Evolutionary conservation across 1,140 invertebrate species (phyloP), one percentile per base, ranked within the genome.

Genomic region (Halyomorpha halys): DNA sequence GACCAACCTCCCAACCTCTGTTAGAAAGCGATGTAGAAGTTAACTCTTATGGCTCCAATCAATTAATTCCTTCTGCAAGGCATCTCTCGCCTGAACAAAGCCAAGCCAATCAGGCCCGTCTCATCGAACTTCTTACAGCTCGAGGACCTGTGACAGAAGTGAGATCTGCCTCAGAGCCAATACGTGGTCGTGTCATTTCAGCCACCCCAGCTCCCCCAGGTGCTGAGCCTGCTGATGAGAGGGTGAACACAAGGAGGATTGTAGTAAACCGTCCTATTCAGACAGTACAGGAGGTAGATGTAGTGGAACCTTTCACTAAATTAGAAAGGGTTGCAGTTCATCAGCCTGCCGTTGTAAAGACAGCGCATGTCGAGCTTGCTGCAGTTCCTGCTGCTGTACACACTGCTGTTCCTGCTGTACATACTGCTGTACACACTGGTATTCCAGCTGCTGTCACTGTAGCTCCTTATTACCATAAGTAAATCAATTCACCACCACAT

Each of bases 261-360:
- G 82, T 84, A 14, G 77, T 84, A 8, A 81, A 78, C 64, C 74
- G 81, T 64, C 82, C 82, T 2, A 80, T 83, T 63, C 80, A 83
- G 69, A 84, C 82, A 3, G 73, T 83, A 15, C 79, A 81, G 64
- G 80, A 82, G 69, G 73, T 81, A 27, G 77, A 81, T 16, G 74
- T 82, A 44, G 76, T 81, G 25, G 79, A 82, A 66, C 81, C 81
- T 39, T 79, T 78, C 14, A 82, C 80, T 18, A 82, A 82, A 67
- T 68, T 78, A 61, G 73, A 78, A 39, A 68, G 76, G 49, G 72
- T 78, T 9, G 73, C 76, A 15, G 72, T 77, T 8, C 73, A 79
- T 18, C 73, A 77, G 3, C 79, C 79, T n/a, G 76, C 76, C n/a
- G 34, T 77, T 47, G 74, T 79, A 62, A 77, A 80, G 70, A 76